Evolutionary conservation across 2,797 vertebrate genomes (phyloP).

Genomic region (Sebastes paucispinis): DNA sequence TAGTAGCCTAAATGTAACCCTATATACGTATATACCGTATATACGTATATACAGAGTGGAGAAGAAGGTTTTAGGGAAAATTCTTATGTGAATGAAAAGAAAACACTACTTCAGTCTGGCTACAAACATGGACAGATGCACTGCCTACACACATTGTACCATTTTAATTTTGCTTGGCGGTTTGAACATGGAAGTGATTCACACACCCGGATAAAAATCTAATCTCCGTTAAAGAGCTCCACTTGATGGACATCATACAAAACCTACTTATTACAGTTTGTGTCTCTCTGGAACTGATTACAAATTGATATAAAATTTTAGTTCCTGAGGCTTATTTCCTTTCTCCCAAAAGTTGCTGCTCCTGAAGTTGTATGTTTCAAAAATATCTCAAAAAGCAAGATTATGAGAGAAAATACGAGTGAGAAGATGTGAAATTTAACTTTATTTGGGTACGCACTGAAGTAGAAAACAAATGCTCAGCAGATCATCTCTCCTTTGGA

Average conservation of each 20-base stretch:
- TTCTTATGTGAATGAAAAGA: background rate
- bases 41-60: background rate
- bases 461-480: background rate
- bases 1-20: background rate
- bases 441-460: background rate
- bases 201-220: background rate
- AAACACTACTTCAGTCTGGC: background rate
- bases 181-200: background rate
- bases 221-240: background rate
- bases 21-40: background rate
- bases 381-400: background rate
- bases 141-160: background rate
- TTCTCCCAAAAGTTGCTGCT: background rate
- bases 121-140: background rate
- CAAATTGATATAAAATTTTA: background rate
- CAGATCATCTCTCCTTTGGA: background rate
- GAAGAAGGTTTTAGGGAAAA: background rate
- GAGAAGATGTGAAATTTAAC: conserved; percentile 16
- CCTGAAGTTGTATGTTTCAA: background rate
- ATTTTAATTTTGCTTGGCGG: background rate
- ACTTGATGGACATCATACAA: background rate
- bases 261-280: background rate
- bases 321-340: background rate
- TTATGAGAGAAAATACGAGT: background rate
- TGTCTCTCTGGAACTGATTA: background rate